Base-by-base conservation (phyloP, 2,888 invertebrate genomes). In the Nysson spinosus region DNA sequence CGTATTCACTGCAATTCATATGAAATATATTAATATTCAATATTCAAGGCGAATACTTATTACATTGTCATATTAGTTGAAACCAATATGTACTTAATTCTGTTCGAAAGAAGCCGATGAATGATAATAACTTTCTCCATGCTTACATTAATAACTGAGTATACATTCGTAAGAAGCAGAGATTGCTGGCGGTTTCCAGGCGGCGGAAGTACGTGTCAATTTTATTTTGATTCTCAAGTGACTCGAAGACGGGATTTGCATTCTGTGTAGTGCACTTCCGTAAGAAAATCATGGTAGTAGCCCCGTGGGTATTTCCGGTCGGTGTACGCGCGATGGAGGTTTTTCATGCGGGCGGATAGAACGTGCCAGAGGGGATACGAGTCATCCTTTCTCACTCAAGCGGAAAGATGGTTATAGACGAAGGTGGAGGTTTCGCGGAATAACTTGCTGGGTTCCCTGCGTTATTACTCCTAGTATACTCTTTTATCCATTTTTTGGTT, bases 221-320 rank as follows among this genome's bases (percentile, higher is more conserved):
- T 66, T 51, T 51, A 56, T 52, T 46, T 62, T 46, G 47, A n/a
- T 16, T 52, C 43, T 42, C 49, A 69, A 50, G 35, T 20, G 52
- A 61, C 26, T 19, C 6, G 22, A 20, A 42, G 54, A 35, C 16
- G 39, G 51, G 37, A 69, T 75, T 68, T 69, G 58, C 73, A 72
- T 74, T 72, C 62, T 51, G 61, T 35, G 61, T 52, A 52, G 20
- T 42, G 68, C 72, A 65, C 73, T 75, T 74, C 72, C 73, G 75
- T 56, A 56, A 61, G 57, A 37, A 44, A 16, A 20, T 51, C 30
- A 32, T 34, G 62, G 56, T 37, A 35, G 26, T 32, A 22, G 20
- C 40, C 44, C 61, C 49, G 46, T 20, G 58, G 64, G 52, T 64
- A 65, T 69, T 75, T 76, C 77, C 74, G 73, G 73, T 67, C 22